Percentiles rank a stretch among this genome's conserved stretches.
These are phyloP conservation scores for Mallotus villosus DNA, from an alignment of 2,797 vertebrate species.

Conservation along the genomic window DNA sequence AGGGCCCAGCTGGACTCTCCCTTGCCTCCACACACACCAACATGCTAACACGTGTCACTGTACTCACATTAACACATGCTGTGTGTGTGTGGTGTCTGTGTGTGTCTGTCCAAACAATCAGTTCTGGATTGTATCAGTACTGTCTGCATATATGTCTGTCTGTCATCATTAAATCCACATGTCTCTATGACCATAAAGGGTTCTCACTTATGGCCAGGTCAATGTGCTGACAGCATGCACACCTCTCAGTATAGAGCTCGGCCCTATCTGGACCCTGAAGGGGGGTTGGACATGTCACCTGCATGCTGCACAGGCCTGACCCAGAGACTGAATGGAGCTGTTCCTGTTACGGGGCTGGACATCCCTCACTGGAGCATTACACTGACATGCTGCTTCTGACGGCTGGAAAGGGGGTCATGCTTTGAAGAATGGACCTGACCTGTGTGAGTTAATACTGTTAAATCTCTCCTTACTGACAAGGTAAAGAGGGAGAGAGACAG, in stretches of 20 bases:
- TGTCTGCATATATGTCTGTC: constrained; percentile 29
- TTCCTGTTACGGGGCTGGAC: too few species aligned
- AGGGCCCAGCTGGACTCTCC: constrained; percentile 51
- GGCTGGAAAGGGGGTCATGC: too few species aligned
- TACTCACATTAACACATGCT: constrained; percentile 26
- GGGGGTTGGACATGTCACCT: not conserved
- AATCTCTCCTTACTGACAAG: too few species aligned
- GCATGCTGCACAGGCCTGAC: not conserved
- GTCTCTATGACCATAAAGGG: constrained; percentile 9
- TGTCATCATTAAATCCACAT: constrained; percentile 28
- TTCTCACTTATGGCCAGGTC: constrained; percentile 12
- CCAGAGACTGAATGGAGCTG: too few species aligned
- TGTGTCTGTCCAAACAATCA: not conserved
- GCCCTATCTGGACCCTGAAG: not conserved
- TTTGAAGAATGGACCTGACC: too few species aligned
- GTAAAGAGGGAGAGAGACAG: not conserved
- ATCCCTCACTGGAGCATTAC: too few species aligned
- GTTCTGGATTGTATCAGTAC: constrained; percentile 21
- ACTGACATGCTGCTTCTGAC: too few species aligned
- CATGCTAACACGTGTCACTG: constrained; percentile 50
- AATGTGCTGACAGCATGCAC: constrained; percentile 35
- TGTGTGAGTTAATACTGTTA: too few species aligned
- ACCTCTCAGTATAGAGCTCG: not conserved
- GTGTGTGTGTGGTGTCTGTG: constrained; percentile 24
- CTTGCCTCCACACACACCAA: constrained; percentile 46